These are phyloP conservation scores for Orestias chungarensis DNA, from an alignment of 2,797 vertebrate genomes.

Conservation along the genomic window DNA sequence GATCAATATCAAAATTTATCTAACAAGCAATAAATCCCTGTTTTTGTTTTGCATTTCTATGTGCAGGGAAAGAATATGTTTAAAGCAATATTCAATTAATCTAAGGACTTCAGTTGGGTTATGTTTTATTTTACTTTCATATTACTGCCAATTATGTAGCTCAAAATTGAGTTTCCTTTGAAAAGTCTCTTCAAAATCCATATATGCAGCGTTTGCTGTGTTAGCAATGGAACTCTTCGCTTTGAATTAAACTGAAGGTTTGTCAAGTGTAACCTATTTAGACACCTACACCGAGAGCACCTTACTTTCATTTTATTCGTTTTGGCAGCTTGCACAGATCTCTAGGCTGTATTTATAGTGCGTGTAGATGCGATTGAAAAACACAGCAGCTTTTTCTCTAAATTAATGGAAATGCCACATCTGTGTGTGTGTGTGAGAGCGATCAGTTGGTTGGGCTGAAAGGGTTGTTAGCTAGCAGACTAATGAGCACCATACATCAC, in stretches of 20 bases:
- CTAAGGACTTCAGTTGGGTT: not conserved
- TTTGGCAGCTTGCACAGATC: not conserved
- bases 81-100: not conserved
- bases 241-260: not conserved
- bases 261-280: not conserved
- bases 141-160: not conserved
- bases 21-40: too few species aligned
- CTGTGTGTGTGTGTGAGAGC: not conserved
- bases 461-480: slow-evolving; percentile 29
- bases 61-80: not conserved
- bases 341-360: not conserved
- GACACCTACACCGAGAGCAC: not conserved
- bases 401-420: slow-evolving; percentile 22
- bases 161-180: not conserved
- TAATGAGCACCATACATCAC: slow-evolving; percentile 73
- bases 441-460: not conserved
- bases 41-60: not conserved
- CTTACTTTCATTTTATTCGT: not conserved
- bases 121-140: not conserved
- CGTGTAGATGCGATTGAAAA: slow-evolving; percentile 1
- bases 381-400: slow-evolving; percentile 13
- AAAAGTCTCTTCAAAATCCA: not conserved
- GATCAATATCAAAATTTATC: too few species aligned
- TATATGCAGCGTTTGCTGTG: not conserved
- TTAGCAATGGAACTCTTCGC: slow-evolving; percentile 5